Evolutionary conservation across 1,140 invertebrate species (phyloP).

Genomic region (Ceratina calcarata): DNA sequence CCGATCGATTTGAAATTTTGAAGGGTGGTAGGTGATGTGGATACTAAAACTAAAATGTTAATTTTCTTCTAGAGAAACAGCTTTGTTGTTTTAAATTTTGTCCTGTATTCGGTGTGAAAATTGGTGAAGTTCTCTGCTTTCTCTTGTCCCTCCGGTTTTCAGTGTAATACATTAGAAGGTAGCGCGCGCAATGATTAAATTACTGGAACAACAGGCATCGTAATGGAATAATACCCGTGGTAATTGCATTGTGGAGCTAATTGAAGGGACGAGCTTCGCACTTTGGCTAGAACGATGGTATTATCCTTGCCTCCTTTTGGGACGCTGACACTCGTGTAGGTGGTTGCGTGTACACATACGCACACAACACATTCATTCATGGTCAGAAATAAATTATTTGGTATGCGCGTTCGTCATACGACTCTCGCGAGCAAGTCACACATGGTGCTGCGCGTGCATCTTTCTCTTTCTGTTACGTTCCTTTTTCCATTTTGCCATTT

Average conservation of each 20-base stretch:
- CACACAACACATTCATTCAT: background rate
- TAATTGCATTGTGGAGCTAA: slow-evolving; percentile 49
- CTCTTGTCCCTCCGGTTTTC: background rate
- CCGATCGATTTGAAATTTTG: too few relatives aligned
- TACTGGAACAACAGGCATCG: slow-evolving; percentile 48
- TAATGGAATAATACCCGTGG: slow-evolving; percentile 46
- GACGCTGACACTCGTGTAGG: background rate
- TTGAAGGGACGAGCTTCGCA: slow-evolving; percentile 46
- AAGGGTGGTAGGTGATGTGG: too few relatives aligned
- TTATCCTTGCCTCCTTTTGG: slow-evolving; percentile 44
- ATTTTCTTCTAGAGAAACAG: too few relatives aligned
- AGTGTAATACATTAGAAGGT: slow-evolving; percentile 30
- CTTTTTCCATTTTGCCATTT: slow-evolving; percentile 45
- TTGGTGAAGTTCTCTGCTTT: background rate
- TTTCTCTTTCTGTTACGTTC: background rate
- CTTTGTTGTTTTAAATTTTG: too few relatives aligned
- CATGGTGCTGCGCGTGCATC: slow-evolving; percentile 7
- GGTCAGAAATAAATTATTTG: slow-evolving; percentile 56
- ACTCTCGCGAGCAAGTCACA: slow-evolving; percentile 42
- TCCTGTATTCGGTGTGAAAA: background rate
- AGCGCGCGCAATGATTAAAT: slow-evolving; percentile 40
- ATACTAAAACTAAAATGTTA: too few relatives aligned
- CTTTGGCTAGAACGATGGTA: slow-evolving; percentile 25
- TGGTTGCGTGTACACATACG: background rate
- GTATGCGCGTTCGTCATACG: slow-evolving; percentile 47